Conservation (phyloP, 2,113 vertebrate genomes). For the Chaetodon trifascialis region DNA sequence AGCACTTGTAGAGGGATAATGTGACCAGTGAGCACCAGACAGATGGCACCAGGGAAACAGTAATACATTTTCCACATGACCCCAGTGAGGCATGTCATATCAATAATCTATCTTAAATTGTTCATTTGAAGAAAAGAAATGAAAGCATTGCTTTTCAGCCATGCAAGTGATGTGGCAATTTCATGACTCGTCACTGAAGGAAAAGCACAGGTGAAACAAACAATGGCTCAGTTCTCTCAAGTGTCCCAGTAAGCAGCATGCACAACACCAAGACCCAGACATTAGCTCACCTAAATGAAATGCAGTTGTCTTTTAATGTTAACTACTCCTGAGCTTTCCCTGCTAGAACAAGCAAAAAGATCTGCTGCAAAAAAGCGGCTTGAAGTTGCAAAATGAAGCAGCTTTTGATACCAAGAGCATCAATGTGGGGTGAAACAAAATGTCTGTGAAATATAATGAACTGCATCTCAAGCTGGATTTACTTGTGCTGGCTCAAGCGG, state of each 20-base stretch:
- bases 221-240: neutral
- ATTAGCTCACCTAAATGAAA: neutral
- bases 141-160: neutral
- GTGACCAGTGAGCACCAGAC: slow-evolving; percentile 87
- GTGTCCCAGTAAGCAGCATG: neutral
- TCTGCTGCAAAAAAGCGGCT: neutral
- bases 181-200: neutral
- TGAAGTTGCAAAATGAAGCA: neutral
- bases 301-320: neutral
- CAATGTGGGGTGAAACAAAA: neutral
- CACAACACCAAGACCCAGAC: neutral
- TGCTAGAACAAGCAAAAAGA: neutral
- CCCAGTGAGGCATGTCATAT: slow-evolving; percentile 21
- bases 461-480: neutral
- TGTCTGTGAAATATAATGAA: neutral
- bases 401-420: too few relatives aligned
- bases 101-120: slow-evolving; percentile 18
- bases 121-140: neutral
- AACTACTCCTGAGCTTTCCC: neutral
- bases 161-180: neutral
- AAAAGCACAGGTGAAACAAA: neutral
- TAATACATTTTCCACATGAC: slow-evolving; percentile 43
- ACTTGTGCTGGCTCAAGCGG: neutral
- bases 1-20: slow-evolving; percentile 88
- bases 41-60: slow-evolving; percentile 65